These are phyloP conservation scores for Gymnocheta viridis DNA, from an alignment of 2,888 invertebrate genomes.

Conservation along the genomic window DNA sequence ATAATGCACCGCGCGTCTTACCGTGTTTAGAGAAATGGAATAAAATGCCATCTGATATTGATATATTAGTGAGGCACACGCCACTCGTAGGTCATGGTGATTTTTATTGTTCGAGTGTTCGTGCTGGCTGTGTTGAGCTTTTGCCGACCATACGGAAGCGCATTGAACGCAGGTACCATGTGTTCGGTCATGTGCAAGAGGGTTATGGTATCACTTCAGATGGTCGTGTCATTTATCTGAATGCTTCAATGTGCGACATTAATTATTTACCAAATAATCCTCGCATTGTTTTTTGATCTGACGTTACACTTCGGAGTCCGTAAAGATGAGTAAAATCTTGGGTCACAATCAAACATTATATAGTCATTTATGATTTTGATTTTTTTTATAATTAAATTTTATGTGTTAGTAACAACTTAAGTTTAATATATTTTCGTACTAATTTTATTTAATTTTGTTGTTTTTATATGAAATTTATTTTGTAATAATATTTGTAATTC, in stretches of 20 bases:
- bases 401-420: constrained; percentile 52
- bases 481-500: too few species aligned
- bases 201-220: constrained; percentile 92
- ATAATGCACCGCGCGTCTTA: constrained; percentile 88
- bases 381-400: constrained; percentile 60
- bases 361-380: constrained; percentile 12
- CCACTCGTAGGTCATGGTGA: constrained; percentile 93
- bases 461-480: too few species aligned
- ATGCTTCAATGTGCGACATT: constrained; percentile 92
- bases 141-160: constrained; percentile 88
- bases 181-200: constrained; percentile 95
- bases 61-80: constrained; percentile 91
- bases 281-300: constrained; percentile 91
- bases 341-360: constrained; percentile 22
- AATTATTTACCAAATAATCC: constrained; percentile 89
- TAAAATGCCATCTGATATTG: constrained; percentile 88
- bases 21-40: constrained; percentile 91
- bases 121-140: constrained; percentile 92
- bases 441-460: constrained; percentile 85
- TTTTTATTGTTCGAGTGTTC: constrained; percentile 86
- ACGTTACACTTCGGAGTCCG: constrained; percentile 76
- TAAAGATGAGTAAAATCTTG: constrained; percentile 72
- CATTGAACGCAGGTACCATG: constrained; percentile 91
- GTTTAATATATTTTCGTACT: constrained; percentile 90
- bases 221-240: constrained; percentile 90